Percentiles rank a stretch among this genome's conserved stretches.
phyloP scores from a whole-genome alignment of 2,888 invertebrate species.

The Philopedon plagiatum region DNA sequence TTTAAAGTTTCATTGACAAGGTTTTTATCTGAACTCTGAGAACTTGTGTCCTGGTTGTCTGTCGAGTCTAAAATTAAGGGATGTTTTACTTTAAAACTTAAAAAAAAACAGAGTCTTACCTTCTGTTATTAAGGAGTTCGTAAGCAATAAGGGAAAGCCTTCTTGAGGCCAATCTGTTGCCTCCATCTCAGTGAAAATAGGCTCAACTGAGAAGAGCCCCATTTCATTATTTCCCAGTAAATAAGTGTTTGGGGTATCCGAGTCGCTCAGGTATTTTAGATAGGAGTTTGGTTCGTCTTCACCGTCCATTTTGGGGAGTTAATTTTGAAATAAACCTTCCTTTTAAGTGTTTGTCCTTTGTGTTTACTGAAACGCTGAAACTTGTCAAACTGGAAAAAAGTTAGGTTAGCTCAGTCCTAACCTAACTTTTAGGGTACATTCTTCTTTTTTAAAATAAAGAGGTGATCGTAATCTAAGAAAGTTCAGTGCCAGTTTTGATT shows the following conservation, averaged over 20 bases:
- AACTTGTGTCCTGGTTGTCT: background rate
- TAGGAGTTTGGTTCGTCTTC: conserved; percentile 62
- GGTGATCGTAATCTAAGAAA: no score
- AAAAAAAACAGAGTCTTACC: conserved; percentile 50
- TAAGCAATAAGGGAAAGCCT: conserved; percentile 62
- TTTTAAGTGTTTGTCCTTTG: no score
- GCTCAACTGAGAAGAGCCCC: conserved; percentile 60
- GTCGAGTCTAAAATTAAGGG: background rate
- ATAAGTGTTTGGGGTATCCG: conserved; percentile 60
- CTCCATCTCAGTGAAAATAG: conserved; percentile 63
- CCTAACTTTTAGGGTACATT: no score
- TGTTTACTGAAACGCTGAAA: no score
- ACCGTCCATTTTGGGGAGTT: conserved; percentile 51
- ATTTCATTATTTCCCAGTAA: conserved; percentile 60
- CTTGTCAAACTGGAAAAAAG: no score
- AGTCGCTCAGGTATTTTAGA: conserved; percentile 62
- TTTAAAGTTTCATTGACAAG: background rate
- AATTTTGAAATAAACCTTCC: background rate
- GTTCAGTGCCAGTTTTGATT: no score
- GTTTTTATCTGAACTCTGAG: conserved; percentile 22
- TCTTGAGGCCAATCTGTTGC: conserved; percentile 62
- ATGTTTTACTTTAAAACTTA: no score
- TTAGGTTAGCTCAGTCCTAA: no score
- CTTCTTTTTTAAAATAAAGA: no score
- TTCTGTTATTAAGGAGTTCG: conserved; percentile 57